Conservation (phyloP, 53 echinoderm and acorn worm genomes). For the Paracentrotus lividus region DNA sequence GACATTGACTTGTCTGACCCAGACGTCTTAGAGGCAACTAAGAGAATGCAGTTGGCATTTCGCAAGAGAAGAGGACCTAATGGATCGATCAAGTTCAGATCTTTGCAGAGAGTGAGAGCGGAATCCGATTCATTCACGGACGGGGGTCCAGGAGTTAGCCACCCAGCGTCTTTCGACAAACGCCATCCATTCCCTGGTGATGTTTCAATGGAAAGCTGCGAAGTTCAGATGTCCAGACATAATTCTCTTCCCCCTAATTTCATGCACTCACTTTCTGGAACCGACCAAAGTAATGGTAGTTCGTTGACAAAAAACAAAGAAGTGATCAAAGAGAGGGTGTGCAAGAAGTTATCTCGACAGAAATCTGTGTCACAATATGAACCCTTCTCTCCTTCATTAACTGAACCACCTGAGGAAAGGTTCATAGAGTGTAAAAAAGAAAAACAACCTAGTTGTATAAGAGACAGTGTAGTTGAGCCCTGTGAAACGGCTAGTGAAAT, state of each 20-base stretch:
- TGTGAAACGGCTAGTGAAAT: not conserved
- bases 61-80: conserved; percentile 33
- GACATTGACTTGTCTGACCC: conserved; percentile 62
- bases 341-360: conserved; percentile 29
- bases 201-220: not conserved
- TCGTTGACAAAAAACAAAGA: not conserved
- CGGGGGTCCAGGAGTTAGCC: not conserved
- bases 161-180: not conserved
- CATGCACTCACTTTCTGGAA: not conserved
- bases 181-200: not conserved
- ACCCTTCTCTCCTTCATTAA: not conserved
- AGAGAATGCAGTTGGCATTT: conserved; percentile 58
- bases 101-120: conserved; percentile 18
- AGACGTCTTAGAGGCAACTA: conserved; percentile 57
- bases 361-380: conserved; percentile 21
- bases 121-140: conserved; percentile 20
- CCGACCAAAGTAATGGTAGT: not conserved
- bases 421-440: not conserved
- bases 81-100: conserved; percentile 40
- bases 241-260: conserved; percentile 3
- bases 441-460: not conserved
- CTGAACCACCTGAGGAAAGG: not conserved
- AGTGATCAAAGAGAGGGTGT: not conserved
- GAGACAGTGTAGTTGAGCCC: not conserved
- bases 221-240: not conserved